A percentile compares a stretch with the other conserved stretches of the same genome.
Evolutionary conservation across 1,140 invertebrate genomes (phyloP).

Genomic region (Macrosteles quadrilineatus): DNA sequence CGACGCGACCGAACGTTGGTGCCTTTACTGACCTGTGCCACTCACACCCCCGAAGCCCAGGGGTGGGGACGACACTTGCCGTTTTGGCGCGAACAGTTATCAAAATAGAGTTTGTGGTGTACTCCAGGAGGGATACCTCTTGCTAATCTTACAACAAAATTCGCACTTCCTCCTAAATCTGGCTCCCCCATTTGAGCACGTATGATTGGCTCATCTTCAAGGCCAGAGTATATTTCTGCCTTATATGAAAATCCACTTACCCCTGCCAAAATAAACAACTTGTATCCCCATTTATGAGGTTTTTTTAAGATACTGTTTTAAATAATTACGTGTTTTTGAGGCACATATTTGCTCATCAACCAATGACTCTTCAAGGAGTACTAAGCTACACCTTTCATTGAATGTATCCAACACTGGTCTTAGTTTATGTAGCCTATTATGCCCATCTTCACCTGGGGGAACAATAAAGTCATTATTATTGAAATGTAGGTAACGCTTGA

Average conservation of each 20-base stretch:
- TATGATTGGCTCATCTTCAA: slow-evolving; percentile 23
- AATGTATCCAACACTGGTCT: slow-evolving; percentile 25
- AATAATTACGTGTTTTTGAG: slow-evolving; percentile 26
- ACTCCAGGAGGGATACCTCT: slow-evolving; percentile 31
- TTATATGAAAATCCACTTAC: slow-evolving; percentile 41
- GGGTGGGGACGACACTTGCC: no score
- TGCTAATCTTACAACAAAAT: slow-evolving; percentile 38
- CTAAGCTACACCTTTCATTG: slow-evolving; percentile 19
- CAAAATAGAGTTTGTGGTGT: slow-evolving; percentile 40
- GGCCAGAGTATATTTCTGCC: slow-evolving; percentile 33
- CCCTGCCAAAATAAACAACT: slow-evolving; percentile 38
- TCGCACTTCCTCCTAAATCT: slow-evolving; percentile 37
- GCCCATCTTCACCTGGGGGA: background rate
- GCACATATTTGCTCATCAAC: slow-evolving; percentile 35
- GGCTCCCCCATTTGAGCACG: slow-evolving; percentile 37
- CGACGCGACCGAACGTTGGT: no score
- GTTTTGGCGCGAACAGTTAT: no score
- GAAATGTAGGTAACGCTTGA: slow-evolving; percentile 32
- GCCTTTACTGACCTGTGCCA: no score
- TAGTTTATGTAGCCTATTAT: slow-evolving; percentile 33
- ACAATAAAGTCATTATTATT: slow-evolving; percentile 27
- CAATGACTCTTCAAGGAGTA: slow-evolving; percentile 30
- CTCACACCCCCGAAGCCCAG: no score
- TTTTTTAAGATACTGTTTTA: slow-evolving; percentile 42
- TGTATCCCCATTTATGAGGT: slow-evolving; percentile 42